Percentiles rank a stretch among this genome's conserved stretches.
Conservation (phyloP, 2,888 invertebrate species). For the Nysson spinosus region DNA sequence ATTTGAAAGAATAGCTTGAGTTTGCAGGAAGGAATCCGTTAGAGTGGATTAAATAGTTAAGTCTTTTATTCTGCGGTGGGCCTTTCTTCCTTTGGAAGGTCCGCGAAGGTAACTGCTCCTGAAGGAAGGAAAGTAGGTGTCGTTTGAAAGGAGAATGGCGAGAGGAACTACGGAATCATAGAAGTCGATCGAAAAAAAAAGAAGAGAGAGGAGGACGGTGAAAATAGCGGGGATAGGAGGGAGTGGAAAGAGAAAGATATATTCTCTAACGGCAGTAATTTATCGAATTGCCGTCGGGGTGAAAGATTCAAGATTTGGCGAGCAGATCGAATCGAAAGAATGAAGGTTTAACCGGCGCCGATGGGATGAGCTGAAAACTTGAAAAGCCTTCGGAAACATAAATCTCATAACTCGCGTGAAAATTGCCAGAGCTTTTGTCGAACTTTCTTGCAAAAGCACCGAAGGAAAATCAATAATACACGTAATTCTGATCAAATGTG, state of each 20-base stretch:
- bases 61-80: not conserved
- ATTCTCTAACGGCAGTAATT: constrained; percentile 25
- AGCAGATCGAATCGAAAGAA: constrained; percentile 4
- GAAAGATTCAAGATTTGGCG: constrained; percentile 26
- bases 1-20: not conserved
- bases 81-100: not conserved
- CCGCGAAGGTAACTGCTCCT: not conserved
- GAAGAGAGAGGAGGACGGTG: not conserved
- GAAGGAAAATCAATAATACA: too few species aligned
- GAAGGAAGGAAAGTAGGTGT: not conserved
- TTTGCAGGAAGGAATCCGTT: not conserved
- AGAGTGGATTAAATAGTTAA: not conserved
- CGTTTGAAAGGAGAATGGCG: not conserved
- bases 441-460: too few species aligned
- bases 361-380: not conserved
- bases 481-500: too few species aligned
- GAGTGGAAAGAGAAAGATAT: constrained; percentile 6
- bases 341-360: not conserved
- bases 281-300: constrained; percentile 20
- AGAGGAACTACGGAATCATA: not conserved
- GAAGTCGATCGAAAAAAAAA: not conserved
- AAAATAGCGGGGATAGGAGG: not conserved
- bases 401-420: not conserved
- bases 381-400: not conserved
- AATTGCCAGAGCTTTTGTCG: too few species aligned